A percentile compares a stretch with the other conserved stretches of the same genome.
These are phyloP conservation scores for Amblyopsis hoosieri DNA, from an alignment of 2,797 vertebrate species.

Conservation along the genomic window DNA sequence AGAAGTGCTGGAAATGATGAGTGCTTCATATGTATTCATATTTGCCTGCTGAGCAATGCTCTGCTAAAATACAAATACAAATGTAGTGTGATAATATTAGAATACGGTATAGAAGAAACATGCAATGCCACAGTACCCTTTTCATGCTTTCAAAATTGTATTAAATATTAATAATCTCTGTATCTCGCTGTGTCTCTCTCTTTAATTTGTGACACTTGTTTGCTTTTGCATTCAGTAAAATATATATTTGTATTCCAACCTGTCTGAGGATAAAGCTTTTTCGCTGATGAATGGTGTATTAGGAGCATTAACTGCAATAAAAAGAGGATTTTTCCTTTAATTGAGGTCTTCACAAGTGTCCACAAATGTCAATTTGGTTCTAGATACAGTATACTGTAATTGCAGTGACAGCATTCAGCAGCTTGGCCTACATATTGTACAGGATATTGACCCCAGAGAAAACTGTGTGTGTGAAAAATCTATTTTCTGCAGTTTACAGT, in stretches of 20 bases:
- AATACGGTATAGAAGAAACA: too few species aligned
- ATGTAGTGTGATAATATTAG: constrained; percentile 51
- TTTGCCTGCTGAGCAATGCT: constrained; percentile 36
- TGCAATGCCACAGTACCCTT: too few species aligned
- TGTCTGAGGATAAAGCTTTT: too few species aligned
- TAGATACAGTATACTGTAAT: constrained; percentile 27
- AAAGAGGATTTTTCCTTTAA: too few species aligned
- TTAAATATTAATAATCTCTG: too few species aligned
- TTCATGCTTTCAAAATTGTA: too few species aligned
- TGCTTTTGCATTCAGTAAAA: too few species aligned
- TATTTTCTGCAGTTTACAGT: background rate
- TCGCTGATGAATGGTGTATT: too few species aligned
- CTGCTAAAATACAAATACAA: constrained; percentile 29
- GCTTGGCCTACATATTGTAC: background rate
- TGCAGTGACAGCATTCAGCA: constrained; percentile 11
- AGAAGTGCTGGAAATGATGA: constrained; percentile 58
- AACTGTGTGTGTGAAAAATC: background rate
- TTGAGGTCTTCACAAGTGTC: constrained; percentile 31
- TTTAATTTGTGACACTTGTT: too few species aligned
- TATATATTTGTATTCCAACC: too few species aligned
- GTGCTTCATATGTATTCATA: constrained; percentile 51
- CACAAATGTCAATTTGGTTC: constrained; percentile 4
- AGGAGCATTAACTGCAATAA: too few species aligned
- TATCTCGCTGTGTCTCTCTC: too few species aligned
- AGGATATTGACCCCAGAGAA: background rate